phyloP scores from a whole-genome alignment of 2,797 vertebrate genomes.

The Clamator glandarius region DNA sequence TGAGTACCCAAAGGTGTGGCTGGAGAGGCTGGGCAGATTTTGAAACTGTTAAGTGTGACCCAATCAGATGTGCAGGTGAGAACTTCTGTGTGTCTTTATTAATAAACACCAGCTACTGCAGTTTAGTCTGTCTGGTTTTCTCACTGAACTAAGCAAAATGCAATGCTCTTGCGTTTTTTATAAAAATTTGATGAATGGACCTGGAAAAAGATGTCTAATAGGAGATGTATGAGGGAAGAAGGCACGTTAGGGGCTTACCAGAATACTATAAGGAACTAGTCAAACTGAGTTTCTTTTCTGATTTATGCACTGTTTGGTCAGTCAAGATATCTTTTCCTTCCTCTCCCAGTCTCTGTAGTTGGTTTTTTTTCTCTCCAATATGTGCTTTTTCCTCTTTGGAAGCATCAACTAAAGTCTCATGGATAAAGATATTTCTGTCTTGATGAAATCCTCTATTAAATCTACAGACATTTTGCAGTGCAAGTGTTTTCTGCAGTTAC shows the following conservation, averaged over 20 bases:
- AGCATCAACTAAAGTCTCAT: background rate
- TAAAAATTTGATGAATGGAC: background rate
- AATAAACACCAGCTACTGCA: background rate
- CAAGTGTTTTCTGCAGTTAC: background rate
- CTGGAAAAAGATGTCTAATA: background rate
- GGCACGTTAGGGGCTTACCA: background rate
- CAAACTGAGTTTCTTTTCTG: background rate
- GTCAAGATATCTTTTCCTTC: background rate
- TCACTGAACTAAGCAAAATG: background rate
- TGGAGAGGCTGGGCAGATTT: background rate
- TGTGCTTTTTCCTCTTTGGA: background rate
- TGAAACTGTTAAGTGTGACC: background rate
- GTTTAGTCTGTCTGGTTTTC: background rate
- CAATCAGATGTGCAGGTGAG: background rate
- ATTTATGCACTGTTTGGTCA: background rate
- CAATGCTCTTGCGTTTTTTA: background rate
- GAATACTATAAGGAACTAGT: background rate
- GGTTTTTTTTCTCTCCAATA: background rate
- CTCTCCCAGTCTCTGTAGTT: background rate
- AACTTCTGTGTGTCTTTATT: background rate
- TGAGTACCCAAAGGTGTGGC: too few species aligned
- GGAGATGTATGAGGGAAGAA: background rate
- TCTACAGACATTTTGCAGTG: background rate
- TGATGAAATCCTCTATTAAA: slow-evolving; percentile 1
- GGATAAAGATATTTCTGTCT: slow-evolving; percentile 12